Evolutionary conservation across 2,113 vertebrate species (phyloP).

Genomic region (Percina caprodes): DNA sequence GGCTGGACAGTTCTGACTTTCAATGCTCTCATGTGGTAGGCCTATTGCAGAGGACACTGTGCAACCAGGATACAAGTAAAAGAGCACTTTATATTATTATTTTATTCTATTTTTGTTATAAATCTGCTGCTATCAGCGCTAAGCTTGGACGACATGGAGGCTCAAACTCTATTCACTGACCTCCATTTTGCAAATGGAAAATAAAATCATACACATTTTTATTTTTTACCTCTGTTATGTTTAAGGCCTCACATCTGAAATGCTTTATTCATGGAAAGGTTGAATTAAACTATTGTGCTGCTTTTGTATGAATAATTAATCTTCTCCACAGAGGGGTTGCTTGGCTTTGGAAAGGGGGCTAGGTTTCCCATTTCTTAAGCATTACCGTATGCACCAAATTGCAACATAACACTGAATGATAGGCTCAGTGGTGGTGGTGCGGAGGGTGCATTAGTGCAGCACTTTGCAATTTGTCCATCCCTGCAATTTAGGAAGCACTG

Average conservation of each 20-base stretch:
- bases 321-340: conserved; percentile 46
- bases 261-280: conserved; percentile 64
- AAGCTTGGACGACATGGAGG: not conserved
- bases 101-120: not conserved
- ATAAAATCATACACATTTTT: conserved; percentile 20
- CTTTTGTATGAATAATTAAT: conserved; percentile 73
- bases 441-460: conserved; percentile 25
- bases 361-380: not conserved
- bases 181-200: conserved; percentile 11
- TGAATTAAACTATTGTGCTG: conserved; percentile 57
- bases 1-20: not conserved
- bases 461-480: conserved; percentile 46
- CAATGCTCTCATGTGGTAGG: not conserved
- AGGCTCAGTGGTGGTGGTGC: not conserved
- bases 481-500: conserved; percentile 12
- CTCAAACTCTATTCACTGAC: not conserved
- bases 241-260: conserved; percentile 46
- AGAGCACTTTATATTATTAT: not conserved
- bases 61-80: not conserved
- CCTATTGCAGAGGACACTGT: not conserved
- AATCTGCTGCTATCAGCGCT: not conserved
- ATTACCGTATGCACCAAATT: not conserved
- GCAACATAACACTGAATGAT: conserved; percentile 29
- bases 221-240: conserved; percentile 24
- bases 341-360: conserved; percentile 18